phyloP scores from a whole-genome alignment of 2,888 invertebrate species.

The Xanthorhoe designata region DNA sequence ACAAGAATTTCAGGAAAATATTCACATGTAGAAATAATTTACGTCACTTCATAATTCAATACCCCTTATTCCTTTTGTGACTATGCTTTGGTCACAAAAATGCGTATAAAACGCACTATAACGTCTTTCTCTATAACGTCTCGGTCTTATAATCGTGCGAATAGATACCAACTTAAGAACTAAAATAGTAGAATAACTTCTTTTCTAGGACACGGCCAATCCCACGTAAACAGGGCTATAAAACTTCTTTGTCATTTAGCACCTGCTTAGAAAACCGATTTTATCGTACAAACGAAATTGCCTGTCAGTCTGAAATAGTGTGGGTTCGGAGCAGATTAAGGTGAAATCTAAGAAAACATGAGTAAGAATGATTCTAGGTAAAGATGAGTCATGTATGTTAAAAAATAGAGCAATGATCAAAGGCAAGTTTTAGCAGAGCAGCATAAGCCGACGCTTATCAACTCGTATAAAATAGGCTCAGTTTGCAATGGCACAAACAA shows the following conservation, averaged over 20 bases:
- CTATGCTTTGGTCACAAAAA: too few relatives aligned
- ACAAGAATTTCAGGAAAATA: too few relatives aligned
- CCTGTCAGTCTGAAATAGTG: constrained; percentile 2
- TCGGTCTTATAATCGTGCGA: too few relatives aligned
- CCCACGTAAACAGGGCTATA: constrained; percentile 17
- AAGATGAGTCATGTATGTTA: not conserved
- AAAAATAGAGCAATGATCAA: not conserved
- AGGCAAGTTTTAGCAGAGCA: not conserved
- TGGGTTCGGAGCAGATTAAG: not conserved
- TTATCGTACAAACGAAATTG: not conserved
- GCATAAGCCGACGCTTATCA: not conserved
- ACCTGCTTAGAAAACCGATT: constrained; percentile 1
- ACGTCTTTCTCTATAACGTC: too few relatives aligned
- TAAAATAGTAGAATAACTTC: not conserved
- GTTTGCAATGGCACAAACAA: not conserved
- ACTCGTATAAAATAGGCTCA: not conserved
- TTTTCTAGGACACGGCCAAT: constrained; percentile 2
- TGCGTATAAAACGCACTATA: too few relatives aligned
- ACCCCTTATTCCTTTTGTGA: too few relatives aligned
- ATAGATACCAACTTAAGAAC: not conserved
- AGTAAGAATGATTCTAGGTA: not conserved
- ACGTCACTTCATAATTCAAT: too few relatives aligned
- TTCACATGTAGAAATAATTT: too few relatives aligned
- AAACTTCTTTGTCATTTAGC: constrained; percentile 11
- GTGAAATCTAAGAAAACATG: not conserved